Evolutionary conservation across 2,888 invertebrate species (phyloP).

Genomic region (Thumatha senex): DNA sequence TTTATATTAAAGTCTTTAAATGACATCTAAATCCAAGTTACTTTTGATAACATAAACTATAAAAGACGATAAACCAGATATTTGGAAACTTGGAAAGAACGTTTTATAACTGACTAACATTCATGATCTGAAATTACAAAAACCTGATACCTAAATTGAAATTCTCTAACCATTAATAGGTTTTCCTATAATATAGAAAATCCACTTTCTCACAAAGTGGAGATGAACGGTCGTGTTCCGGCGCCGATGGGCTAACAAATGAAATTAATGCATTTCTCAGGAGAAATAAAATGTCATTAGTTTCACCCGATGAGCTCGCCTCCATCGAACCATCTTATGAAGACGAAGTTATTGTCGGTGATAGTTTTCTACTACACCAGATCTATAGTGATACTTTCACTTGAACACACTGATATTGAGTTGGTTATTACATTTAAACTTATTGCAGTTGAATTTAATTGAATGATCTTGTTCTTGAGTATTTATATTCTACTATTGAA

Average conservation of each 20-base stretch:
- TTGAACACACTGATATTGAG: constrained; percentile 11
- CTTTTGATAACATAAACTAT: too few relatives aligned
- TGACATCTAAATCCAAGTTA: too few relatives aligned
- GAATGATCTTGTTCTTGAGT: neutral
- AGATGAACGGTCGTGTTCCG: constrained; percentile 60
- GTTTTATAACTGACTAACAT: neutral
- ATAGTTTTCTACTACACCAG: constrained; percentile 29
- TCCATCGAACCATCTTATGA: constrained; percentile 51
- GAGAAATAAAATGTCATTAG: constrained; percentile 82
- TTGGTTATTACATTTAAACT: constrained; percentile 4
- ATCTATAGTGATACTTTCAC: constrained; percentile 17
- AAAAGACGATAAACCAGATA: too few relatives aligned
- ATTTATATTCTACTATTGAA: too few relatives aligned
- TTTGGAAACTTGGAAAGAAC: too few relatives aligned
- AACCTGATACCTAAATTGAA: constrained; percentile 43
- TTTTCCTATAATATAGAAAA: constrained; percentile 66
- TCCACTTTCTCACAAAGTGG: constrained; percentile 59
- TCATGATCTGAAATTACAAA: neutral
- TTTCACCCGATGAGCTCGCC: constrained; percentile 72
- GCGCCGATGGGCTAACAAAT: constrained; percentile 77
- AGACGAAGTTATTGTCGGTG: constrained; percentile 53
- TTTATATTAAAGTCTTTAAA: too few relatives aligned
- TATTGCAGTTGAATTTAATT: neutral
- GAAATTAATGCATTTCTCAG: constrained; percentile 80
- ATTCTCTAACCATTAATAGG: constrained; percentile 54